These are phyloP conservation scores for Halichondria panicea DNA, from an alignment of 37 sponge, comb jelly and placozoan species.

Conservation along the genomic window DNA sequence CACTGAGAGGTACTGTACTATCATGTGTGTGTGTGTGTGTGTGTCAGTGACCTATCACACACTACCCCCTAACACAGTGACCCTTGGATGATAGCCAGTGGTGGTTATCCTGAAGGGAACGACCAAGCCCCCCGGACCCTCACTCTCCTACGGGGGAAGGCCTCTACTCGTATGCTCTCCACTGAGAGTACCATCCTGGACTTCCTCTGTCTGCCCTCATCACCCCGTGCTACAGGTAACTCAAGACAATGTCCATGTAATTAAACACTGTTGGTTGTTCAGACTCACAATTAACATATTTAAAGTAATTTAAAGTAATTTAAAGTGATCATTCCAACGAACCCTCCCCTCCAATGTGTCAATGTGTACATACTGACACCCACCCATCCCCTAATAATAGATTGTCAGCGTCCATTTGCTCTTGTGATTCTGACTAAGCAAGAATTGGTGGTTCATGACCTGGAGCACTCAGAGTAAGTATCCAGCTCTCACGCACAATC, in stretches of 20 bases:
- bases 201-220: constrained; percentile 57
- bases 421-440: constrained; percentile 36
- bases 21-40: constrained; percentile 7
- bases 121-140: constrained; percentile 14
- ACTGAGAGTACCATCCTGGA: constrained; percentile 34
- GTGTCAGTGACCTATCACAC: background rate
- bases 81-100: constrained; percentile 26
- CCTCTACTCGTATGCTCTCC: constrained; percentile 20
- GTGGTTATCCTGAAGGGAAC: constrained; percentile 37
- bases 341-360: no score
- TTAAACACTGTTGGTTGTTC: no score
- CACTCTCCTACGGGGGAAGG: constrained; percentile 16
- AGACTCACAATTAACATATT: no score
- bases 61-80: background rate
- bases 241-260: background rate
- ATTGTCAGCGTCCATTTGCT: constrained; percentile 46
- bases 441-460: constrained; percentile 47
- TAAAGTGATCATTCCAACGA: no score
- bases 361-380: no score
- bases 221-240: constrained; percentile 32
- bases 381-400: constrained; percentile 8
- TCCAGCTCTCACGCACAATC: background rate
- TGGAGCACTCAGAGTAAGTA: constrained; percentile 17
- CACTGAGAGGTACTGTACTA: constrained; percentile 17
- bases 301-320: no score